phyloP scores from a whole-genome alignment of 2,797 vertebrate genomes.

The Anabacerthia variegaticeps region DNA sequence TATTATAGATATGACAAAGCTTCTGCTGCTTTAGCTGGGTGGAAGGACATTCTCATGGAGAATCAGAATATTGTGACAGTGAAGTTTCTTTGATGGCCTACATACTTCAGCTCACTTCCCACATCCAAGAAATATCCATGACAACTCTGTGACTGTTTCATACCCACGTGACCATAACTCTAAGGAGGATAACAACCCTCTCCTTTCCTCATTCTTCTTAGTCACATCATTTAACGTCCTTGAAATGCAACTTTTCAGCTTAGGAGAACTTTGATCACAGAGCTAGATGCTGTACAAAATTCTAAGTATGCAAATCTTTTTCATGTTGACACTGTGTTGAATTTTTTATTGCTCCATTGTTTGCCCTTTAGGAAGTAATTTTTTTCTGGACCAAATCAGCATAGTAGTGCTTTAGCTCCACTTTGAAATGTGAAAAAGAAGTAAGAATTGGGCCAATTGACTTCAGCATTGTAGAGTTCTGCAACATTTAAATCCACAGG shows the following conservation, averaged over 20 bases:
- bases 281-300: not conserved
- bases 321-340: not conserved
- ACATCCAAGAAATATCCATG: not conserved
- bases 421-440: not conserved
- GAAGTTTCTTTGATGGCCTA: not conserved
- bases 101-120: not conserved
- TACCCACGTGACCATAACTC: not conserved
- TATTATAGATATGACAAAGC: not conserved
- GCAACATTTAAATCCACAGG: not conserved
- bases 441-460: not conserved
- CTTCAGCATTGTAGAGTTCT: not conserved
- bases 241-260: not conserved
- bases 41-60: not conserved
- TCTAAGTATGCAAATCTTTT: conserved; percentile 22
- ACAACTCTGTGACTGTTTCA: not conserved
- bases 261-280: not conserved
- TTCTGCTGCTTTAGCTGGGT: not conserved
- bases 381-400: not conserved
- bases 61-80: not conserved
- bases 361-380: not conserved
- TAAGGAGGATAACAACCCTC: not conserved
- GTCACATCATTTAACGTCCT: not conserved
- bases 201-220: not conserved
- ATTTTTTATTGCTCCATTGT: conserved; percentile 12
- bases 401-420: not conserved